Conservation (phyloP, 92 coral and sea anemone species). For the Bergia sp. region DNA sequence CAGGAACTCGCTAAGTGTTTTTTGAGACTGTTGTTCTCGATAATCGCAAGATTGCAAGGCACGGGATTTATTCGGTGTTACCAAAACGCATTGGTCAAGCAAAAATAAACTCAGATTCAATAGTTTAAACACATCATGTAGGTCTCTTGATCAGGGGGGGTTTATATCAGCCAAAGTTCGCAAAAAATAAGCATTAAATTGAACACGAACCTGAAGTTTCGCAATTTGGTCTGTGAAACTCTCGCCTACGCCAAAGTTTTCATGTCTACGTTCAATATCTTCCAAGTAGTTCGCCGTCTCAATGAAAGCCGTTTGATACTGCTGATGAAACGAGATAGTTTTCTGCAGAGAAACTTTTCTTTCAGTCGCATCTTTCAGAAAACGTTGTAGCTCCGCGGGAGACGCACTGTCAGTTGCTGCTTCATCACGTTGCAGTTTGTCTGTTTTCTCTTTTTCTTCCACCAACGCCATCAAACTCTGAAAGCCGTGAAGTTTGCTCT, state of each 20-base stretch:
- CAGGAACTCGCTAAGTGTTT: no score
- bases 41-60: no score
- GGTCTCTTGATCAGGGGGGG: neutral
- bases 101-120: neutral
- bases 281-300: constrained; percentile 48
- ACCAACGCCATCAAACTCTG: constrained; percentile 67
- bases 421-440: constrained; percentile 46
- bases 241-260: neutral
- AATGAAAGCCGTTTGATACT: constrained; percentile 59
- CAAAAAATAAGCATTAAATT: neutral
- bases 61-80: neutral
- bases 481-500: constrained; percentile 64
- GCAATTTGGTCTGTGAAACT: neutral
- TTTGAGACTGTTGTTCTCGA: no score
- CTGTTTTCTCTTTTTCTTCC: constrained; percentile 52
- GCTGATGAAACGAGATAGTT: constrained; percentile 71
- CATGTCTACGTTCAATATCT: constrained; percentile 29
- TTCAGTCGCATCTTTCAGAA: constrained; percentile 54
- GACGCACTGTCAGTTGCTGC: constrained; percentile 19
- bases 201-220: constrained; percentile 23
- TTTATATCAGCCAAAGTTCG: neutral
- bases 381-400: constrained; percentile 36
- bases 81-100: neutral
- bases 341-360: constrained; percentile 57
- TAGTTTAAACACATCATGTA: neutral